Evolutionary conservation across 35 echinoderm and acorn worm species (phyloP), one percentile per base, ranked within the genome.

Genomic region (Lytechinus pictus): DNA sequence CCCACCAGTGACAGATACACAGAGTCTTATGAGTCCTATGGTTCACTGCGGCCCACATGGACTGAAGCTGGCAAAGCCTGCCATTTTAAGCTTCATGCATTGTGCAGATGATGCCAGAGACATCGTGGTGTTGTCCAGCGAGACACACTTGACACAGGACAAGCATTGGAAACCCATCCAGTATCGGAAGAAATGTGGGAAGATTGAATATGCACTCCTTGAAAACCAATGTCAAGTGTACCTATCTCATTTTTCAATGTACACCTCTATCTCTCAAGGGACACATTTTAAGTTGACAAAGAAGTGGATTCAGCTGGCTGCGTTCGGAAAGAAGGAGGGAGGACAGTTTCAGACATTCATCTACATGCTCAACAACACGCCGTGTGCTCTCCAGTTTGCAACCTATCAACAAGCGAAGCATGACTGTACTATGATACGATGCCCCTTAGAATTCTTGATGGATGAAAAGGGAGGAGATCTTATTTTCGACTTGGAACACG

Each of bases 311-410:
- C 97, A 98, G 92, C 58, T 99, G 4, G 97, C 95, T 13, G 96
- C 96, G 9, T 99, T 99, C 86, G 97, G 96, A 8, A 94, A 97
- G 4, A 97, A 94, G 21, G 27, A 94, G 19, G 95, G 94, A 58
- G 86, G 93, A 24, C 97, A 96, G 12, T 99, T 96, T 27, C 96
- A 99, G 61, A 94, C 98, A 24, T 79, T 90, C 27, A 90, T 97
- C 3, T 97, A 99, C 92, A 86, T 97, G 14, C 92, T 99, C 28
- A 97, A 98, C 95, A 98, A 99, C 72, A 99, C 98, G 14, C 98
- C 98, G 9, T 97, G 98, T 94, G 98, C 98, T 14, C 91, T 98
- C 24, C 98, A 99, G 87, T 99, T 97, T 96, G 98, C 98, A 7
- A 97, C 95, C 44, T 95, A 98, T 44, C 95, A 96, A 90, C 97